Evolutionary conservation across 2,888 invertebrate genomes (phyloP), one percentile per base, ranked within the genome.

Genomic region (Thymelicus lineola): DNA sequence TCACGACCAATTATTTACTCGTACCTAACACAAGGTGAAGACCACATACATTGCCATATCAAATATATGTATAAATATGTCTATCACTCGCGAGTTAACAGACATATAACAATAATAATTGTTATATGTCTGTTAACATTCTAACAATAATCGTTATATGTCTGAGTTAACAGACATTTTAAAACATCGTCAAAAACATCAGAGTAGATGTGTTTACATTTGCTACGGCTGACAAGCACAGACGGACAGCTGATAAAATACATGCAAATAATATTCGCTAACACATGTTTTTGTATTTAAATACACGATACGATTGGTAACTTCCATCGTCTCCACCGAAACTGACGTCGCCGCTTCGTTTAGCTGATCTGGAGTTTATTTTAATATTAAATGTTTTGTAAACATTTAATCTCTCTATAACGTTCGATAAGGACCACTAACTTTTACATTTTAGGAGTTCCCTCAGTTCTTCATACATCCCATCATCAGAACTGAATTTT

Each of bases 1-100:
- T 90, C 89, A 90, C 79, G 73, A 75, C 46, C 61, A 17, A 69
- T 73, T 77, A 69, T 73, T 77, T 87, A 88, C 87, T 87, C 88
- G 88, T 62, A 89, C 83, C 82, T 28, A 10, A 15, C 10, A 82
- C 89, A 88, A 91, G 89, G 89, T 86, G 80, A 88, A 80, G 80
- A 83, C 76, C 80, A 79, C 80, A 77, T 12, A 12, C 12, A 28
- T 28, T 28, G 28, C 5, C 28, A 55, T 55, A 50, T 50, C 48
- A 17, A 50, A 15, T 50, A 50, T 7, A 28, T 15, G 17, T 28
- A 28, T 55, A 55, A 15, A 35, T 48, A 35, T 10, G 36, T 10
- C 15, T 48, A 28, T 48, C 28, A 1, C 28, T n/a, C 12, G 20
- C 45, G 12, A 45, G 9, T 28, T 38, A 38, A 61, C 20, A 20